Conservation (phyloP, 2,113 vertebrate genomes). For the Spea bombifrons region DNA sequence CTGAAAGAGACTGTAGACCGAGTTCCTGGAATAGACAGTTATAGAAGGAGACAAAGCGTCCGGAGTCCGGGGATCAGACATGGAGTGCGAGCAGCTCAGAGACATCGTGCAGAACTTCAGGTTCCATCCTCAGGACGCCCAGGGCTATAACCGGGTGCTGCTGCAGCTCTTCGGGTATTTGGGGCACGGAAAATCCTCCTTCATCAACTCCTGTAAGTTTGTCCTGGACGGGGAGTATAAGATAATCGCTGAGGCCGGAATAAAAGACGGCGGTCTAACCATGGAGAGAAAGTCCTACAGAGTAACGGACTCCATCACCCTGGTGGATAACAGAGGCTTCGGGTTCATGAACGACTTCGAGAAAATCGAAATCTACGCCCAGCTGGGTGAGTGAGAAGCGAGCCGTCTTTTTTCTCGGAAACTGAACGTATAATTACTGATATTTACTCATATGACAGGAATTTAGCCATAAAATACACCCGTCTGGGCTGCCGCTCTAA, state of each 20-base stretch:
- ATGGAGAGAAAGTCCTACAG: background rate
- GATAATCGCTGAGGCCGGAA: background rate
- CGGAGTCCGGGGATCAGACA: too few species aligned
- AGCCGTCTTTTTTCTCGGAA: too few species aligned
- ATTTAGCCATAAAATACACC: too few species aligned
- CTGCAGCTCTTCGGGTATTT: conserved; percentile 29
- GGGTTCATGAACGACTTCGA: background rate
- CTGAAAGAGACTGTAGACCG: too few species aligned
- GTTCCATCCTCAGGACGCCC: too few species aligned
- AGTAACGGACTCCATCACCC: background rate
- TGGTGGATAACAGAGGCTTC: conserved; percentile 4
- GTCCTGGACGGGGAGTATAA: background rate
- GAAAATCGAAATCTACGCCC: background rate
- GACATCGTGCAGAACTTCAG: too few species aligned
- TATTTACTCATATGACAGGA: too few species aligned
- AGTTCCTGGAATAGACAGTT: too few species aligned
- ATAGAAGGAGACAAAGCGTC: too few species aligned
- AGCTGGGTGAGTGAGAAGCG: conserved; percentile 5
- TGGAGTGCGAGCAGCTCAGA: too few species aligned
- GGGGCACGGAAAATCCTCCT: conserved; percentile 4
- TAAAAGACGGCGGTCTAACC: background rate
- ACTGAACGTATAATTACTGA: too few species aligned
- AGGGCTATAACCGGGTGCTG: background rate
- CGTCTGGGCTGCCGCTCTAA: too few species aligned
- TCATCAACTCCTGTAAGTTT: background rate